phyloP scores from a whole-genome alignment of 92 coral and sea anemone genomes.

The Muricea muricata region DNA sequence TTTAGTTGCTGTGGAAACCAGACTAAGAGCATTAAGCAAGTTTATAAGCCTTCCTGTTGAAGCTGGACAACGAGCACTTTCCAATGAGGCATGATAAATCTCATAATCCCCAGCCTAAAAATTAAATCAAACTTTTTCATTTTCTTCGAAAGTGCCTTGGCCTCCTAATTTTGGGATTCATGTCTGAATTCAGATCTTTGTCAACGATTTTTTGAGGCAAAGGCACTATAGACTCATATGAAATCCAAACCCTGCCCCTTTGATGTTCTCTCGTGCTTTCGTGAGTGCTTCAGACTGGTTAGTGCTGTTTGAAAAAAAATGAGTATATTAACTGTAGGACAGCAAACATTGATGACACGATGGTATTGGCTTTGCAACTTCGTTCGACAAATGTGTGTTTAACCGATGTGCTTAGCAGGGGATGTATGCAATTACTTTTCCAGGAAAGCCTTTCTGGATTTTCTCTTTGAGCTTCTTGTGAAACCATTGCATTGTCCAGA shows the following conservation, averaged over 20 bases:
- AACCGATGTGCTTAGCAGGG: conserved; percentile 34
- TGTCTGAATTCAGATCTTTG: conserved; percentile 24
- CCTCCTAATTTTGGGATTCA: conserved; percentile 23
- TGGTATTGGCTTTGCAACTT: conserved; percentile 42
- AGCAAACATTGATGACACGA: conserved; percentile 3
- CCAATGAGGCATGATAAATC: conserved; percentile 27
- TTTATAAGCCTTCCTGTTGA: conserved; percentile 30
- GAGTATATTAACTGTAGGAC: not conserved
- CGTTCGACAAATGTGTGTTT: conserved; percentile 37
- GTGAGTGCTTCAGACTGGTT: conserved; percentile 31
- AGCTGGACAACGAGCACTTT: conserved; percentile 30
- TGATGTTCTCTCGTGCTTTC: conserved; percentile 7
- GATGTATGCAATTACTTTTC: conserved; percentile 17
- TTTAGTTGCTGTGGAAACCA: conserved; percentile 12
- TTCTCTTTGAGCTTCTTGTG: conserved; percentile 27
- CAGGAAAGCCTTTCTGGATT: conserved; percentile 14
- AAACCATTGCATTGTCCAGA: conserved; percentile 32
- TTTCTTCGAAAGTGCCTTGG: conserved; percentile 27
- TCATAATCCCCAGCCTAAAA: conserved; percentile 27
- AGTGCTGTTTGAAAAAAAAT: conserved; percentile 31
- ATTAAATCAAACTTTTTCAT: conserved; percentile 25
- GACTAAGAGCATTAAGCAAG: conserved; percentile 17
- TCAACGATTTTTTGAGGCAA: conserved; percentile 16
- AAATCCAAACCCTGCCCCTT: conserved; percentile 44
- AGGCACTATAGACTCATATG: conserved; percentile 17